Evolutionary conservation across 2,797 vertebrate genomes (phyloP).

Genomic region (Triplophysa bombifrons): DNA sequence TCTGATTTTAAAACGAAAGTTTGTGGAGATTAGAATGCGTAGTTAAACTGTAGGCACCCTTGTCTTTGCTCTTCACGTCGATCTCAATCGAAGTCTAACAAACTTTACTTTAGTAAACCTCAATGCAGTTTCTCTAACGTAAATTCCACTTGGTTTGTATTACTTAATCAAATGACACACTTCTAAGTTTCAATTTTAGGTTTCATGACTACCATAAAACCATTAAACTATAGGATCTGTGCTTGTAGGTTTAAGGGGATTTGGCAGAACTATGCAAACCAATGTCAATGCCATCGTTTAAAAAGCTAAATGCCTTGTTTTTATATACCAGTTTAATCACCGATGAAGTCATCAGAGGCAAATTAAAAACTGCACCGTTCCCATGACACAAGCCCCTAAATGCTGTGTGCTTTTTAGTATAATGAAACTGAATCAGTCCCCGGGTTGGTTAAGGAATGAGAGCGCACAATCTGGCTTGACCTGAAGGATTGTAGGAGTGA

Average conservation of each 20-base stretch:
- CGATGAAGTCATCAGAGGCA: not conserved
- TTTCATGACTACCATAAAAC: not conserved
- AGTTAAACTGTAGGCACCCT: no score
- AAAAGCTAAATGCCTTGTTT: not conserved
- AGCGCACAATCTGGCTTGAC: conserved; percentile 35
- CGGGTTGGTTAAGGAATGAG: conserved; percentile 29
- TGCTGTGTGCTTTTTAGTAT: not conserved
- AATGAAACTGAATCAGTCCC: conserved; percentile 7
- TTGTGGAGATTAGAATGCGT: no score
- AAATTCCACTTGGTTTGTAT: not conserved
- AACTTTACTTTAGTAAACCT: not conserved
- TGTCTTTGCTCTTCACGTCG: no score
- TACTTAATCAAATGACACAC: not conserved
- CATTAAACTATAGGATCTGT: not conserved
- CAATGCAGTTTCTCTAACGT: not conserved
- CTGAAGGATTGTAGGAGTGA: conserved; percentile 29
- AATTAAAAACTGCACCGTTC: not conserved
- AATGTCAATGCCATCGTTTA: not conserved
- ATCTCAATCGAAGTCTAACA: not conserved
- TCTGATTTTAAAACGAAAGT: no score
- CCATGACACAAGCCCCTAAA: not conserved
- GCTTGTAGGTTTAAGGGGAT: not conserved
- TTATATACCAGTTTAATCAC: not conserved
- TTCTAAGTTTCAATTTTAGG: not conserved
- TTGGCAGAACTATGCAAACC: not conserved